Conservation (phyloP, 2,113 vertebrate species). For the Variabilichromis moorii region DNA sequence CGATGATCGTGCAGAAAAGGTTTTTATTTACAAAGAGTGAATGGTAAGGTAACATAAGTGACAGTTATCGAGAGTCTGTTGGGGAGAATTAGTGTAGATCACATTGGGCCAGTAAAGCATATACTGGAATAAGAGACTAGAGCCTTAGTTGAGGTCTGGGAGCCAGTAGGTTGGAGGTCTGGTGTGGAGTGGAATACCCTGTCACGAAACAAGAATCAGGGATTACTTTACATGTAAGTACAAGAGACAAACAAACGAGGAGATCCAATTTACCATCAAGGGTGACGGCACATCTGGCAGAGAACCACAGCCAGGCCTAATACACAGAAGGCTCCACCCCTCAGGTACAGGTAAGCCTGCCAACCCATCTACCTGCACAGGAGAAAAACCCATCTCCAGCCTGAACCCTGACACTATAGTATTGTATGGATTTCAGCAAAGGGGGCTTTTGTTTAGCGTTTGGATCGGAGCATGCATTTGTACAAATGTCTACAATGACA, state of each 20-base stretch:
- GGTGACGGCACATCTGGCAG: background rate
- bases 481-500: background rate
- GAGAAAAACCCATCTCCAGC: background rate
- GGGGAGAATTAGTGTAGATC: background rate
- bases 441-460: background rate
- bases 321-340: background rate
- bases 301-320: background rate
- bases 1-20: background rate
- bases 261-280: background rate
- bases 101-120: background rate
- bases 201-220: background rate
- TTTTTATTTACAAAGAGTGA: background rate
- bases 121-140: background rate
- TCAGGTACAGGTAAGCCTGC: background rate
- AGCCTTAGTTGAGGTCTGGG: background rate
- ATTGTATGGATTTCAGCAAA: background rate
- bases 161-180: fast-evolving
- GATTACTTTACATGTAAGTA: background rate
- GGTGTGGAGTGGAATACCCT: background rate
- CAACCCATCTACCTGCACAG: background rate
- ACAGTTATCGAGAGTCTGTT: background rate
- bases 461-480: background rate
- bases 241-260: background rate
- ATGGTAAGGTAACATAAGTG: background rate
- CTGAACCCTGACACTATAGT: background rate